Base-by-base conservation (phyloP, 2,888 invertebrate genomes). In the Maniola hyperantus region DNA sequence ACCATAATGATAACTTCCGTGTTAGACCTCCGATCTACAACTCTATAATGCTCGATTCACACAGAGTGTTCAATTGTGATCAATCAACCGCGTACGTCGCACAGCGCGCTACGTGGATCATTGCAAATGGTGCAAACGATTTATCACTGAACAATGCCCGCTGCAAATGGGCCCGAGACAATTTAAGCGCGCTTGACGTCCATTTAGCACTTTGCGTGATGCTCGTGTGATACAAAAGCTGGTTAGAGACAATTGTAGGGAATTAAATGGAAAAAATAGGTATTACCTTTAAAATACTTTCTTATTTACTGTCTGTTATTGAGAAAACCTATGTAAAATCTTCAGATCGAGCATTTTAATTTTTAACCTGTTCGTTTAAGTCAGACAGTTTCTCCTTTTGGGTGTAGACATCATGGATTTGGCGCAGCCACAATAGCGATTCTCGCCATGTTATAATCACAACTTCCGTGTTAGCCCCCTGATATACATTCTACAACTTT, bases 121-220 rank as follows among this genome's bases (percentile, higher is more conserved):
- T 68, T 69, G 64, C 71, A 74, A 74, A 71, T 70, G 71, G 73
- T 48, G 53, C 34, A 63, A 69, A 72, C 70, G 67, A 76, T 76
- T 74, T 75, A 72, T 75, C 74, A 75, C 74, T 18, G 58, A 59
- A 73, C 68, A 69, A 59, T 67, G 65, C 59, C 48, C 63, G 65
- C 60, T 71, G 72, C 70, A 73, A 75, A 74, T 73, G 71, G 72
- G 68, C 72, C 73, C 65, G 74, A 72, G 74, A 74, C 70, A 71
- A 69, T 71, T 69, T 71, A 69, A 73, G 62, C 68, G 51, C 66
- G 67, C 73, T 73, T 71, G 66, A 68, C 69, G 67, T 64, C 68
- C 71, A 68, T 71, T 71, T 73, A 71, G 66, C 67, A 51, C 64
- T 68, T 64, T 66, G 65, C 54, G 67, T 60, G 50, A 46, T 51